Evolutionary conservation across 30 jellyfish, hydroid and myxozoan species (phyloP).

Genomic region (Rhopilema esculentum): DNA sequence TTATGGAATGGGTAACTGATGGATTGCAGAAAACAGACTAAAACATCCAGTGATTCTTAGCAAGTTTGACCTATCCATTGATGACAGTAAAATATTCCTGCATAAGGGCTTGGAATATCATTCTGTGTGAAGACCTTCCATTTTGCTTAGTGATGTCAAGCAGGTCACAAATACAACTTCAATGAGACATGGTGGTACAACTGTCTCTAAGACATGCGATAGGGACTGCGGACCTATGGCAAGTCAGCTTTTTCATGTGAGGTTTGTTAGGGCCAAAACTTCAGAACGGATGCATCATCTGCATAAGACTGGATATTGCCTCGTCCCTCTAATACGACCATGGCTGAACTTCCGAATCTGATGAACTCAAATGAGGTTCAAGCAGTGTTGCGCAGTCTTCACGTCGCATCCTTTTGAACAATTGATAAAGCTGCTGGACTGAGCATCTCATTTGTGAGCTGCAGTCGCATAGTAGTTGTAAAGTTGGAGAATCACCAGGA

Average conservation of each 20-base stretch:
- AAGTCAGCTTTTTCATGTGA: background rate
- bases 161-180: too few species aligned
- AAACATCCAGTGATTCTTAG: too few species aligned
- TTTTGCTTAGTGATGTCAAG: too few species aligned
- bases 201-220: background rate
- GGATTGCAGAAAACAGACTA: too few species aligned
- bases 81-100: too few species aligned
- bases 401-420: conserved; percentile 9
- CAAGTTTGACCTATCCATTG: too few species aligned
- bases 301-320: background rate
- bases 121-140: too few species aligned
- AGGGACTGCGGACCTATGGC: background rate
- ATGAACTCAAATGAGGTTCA: background rate
- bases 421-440: background rate
- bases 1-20: too few species aligned
- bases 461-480: conserved; percentile 13
- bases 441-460: background rate
- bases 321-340: background rate
- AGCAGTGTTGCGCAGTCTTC: conserved; percentile 20
- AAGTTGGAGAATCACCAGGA: conserved; percentile 27
- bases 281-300: background rate
- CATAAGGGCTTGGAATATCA: too few species aligned
- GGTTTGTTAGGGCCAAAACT: background rate
- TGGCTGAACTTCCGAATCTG: background rate
- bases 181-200: background rate